Evolutionary conservation across 2,888 invertebrate species (phyloP).

Genomic region (Prosopocoilus inquinatus): DNA sequence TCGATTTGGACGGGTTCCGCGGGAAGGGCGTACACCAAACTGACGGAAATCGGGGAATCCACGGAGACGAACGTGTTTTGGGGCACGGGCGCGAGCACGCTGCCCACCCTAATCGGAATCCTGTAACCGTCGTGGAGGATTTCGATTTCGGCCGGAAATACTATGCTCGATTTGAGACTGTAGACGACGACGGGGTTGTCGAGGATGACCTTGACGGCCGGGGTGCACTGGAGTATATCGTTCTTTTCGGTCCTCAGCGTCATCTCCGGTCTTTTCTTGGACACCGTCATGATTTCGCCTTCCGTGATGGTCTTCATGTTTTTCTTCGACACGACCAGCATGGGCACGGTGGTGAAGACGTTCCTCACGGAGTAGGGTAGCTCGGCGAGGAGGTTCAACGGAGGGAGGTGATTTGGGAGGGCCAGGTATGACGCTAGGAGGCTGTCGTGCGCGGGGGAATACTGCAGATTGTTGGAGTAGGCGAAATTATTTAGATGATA

Average conservation of each 20-base stretch:
- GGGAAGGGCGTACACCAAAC: constrained; percentile 50
- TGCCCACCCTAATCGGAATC: constrained; percentile 49
- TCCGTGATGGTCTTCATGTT: constrained; percentile 44
- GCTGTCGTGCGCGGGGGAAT: constrained; percentile 6
- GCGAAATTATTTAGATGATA: neutral
- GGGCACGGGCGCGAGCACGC: constrained; percentile 49
- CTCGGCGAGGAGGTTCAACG: constrained; percentile 44
- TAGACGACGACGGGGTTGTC: constrained; percentile 47
- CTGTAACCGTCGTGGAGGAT: constrained; percentile 46
- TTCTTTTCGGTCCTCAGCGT: constrained; percentile 42
- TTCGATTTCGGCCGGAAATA: constrained; percentile 49
- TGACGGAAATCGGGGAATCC: constrained; percentile 44
- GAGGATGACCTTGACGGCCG: constrained; percentile 49
- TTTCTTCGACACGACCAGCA: constrained; percentile 43
- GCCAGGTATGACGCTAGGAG: constrained; percentile 19
- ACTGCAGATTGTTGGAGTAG: constrained; percentile 9
- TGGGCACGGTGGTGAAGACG: constrained; percentile 45
- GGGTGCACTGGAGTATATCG: constrained; percentile 45
- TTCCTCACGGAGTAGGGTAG: constrained; percentile 41
- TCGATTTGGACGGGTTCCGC: constrained; percentile 41
- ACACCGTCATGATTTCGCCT: constrained; percentile 43
- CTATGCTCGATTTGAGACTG: constrained; percentile 44
- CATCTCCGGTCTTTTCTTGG: constrained; percentile 44
- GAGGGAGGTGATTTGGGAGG: constrained; percentile 32
- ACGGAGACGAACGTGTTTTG: constrained; percentile 39